phyloP scores from a whole-genome alignment of 2,888 invertebrate species.

The Brachycybe producta region DNA sequence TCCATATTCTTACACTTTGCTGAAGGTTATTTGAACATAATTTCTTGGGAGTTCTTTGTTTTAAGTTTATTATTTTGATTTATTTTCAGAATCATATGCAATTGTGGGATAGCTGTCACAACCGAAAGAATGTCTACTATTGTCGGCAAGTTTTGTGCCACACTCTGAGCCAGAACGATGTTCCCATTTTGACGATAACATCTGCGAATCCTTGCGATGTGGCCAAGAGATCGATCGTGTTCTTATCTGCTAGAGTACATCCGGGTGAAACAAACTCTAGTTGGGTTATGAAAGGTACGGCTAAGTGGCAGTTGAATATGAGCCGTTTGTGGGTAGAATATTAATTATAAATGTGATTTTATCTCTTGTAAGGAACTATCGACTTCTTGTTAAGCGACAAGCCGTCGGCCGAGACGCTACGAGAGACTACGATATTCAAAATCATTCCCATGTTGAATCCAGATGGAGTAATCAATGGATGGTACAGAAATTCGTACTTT shows the following conservation, averaged over 20 bases:
- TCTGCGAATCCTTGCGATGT: slow-evolving; percentile 22
- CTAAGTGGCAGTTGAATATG: slow-evolving; percentile 2
- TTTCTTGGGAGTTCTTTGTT: too few relatives aligned
- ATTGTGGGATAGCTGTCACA: slow-evolving; percentile 41
- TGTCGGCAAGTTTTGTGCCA: slow-evolving; percentile 54
- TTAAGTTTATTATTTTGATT: slow-evolving; percentile 16
- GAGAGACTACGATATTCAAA: slow-evolving; percentile 65
- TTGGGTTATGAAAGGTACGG: slow-evolving; percentile 77
- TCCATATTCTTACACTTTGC: slow-evolving; percentile 66
- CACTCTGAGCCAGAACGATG: slow-evolving; percentile 56
- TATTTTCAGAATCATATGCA: slow-evolving; percentile 46
- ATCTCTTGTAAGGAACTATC: slow-evolving; percentile 42
- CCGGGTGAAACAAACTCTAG: slow-evolving; percentile 79
- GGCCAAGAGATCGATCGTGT: slow-evolving; percentile 34
- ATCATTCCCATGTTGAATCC: slow-evolving; percentile 79
- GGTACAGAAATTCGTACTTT: slow-evolving; percentile 42
- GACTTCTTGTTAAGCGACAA: slow-evolving; percentile 48
- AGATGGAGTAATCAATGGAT: slow-evolving; percentile 75
- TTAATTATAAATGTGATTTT: neutral
- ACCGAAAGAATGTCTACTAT: slow-evolving; percentile 44
- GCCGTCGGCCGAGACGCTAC: slow-evolving; percentile 44
- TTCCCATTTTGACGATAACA: slow-evolving; percentile 63
- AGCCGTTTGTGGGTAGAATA: neutral
- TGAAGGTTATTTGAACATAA: slow-evolving; percentile 52
- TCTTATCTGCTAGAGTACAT: slow-evolving; percentile 67